Base-by-base conservation (phyloP, 2,797 vertebrate genomes). In the Bothrops alternatus region DNA sequence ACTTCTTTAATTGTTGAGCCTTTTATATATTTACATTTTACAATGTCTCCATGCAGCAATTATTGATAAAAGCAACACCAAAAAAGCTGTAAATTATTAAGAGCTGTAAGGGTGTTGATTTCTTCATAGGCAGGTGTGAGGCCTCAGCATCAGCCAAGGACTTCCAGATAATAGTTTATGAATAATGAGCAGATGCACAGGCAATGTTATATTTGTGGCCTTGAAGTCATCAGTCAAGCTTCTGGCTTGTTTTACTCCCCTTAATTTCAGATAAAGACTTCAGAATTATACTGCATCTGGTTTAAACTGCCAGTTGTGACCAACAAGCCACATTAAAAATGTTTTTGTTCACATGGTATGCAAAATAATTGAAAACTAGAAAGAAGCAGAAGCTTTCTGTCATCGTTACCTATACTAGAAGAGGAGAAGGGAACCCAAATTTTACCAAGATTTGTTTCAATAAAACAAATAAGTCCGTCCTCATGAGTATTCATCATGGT, bases 11-110 rank as follows among this genome's bases (percentile, higher is more conserved):
- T 93, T 47, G 56, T n/a, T 57, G 47, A 28, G 10, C 47, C 26
- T 28, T 53, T 47, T n/a, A 18, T 65, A 14, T 16, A 56, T 10
- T 32, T 18, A 0, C 73, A 23, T 60, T 26, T 86, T 32, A 60
- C 93, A 91, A 94, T 95, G 94, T 94, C 96, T 93, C 82, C 96
- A 93, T 93, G 95, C 65, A 95, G 94, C 90, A 50, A 0, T 26
- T 26, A 8, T 0, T n/a, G 28, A 65, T 87, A 91, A 82, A 69
- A 37, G 88, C 90, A 91, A 32, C 58, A 78, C 42, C 26, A 8
- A 69, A 6, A 47, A 57, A 88, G 8, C n/a, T 88, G 13, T 55
- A 63, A 61, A 60, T 32, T 20, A 69, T n/a, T 47, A 4, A 82
- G 56, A 82, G 23, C 28, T 55, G 85, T 18, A 20, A 42, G 55